Evolutionary conservation across 2,888 invertebrate genomes (phyloP), one percentile per base, ranked within the genome.

Genomic region (Lampropteryx suffumata): DNA sequence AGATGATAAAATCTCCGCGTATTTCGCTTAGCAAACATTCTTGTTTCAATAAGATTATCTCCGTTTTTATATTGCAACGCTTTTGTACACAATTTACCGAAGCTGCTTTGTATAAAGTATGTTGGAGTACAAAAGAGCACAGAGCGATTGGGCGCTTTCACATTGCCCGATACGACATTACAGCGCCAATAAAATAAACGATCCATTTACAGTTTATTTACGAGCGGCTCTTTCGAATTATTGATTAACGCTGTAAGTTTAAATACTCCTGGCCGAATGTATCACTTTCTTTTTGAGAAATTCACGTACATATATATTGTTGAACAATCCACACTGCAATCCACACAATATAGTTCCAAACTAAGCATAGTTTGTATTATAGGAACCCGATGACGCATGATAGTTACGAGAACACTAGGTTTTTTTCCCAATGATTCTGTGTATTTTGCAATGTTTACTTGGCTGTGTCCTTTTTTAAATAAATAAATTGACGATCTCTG

Each of bases 1-100:
- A 17, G 36, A 57, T 59, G 55, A 63, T 59, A 55, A 57, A 55
- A 50, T 46, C 55, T 55, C 36, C 26, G 43, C 36, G 51, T 51
- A 59, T 57, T 62, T 60, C 50, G 48, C 58, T 61, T 47, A 41
- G 50, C 44, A 57, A 63, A 63, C 62, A 61, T 54, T 62, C 58
- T 63, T 61, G 56, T 64, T 60, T 62, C 65, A 64, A 67, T 64
- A 62, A 61, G 62, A 71, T 65, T 58, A 67, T 70, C 56, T 62
- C 45, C 48, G 54, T 66, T 66, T 68, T 68, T 65, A 62, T 58
- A 62, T 29, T 39, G 48, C 49, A 46, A 52, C 55, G 56, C 57
- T 64, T 63, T 64, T 64, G 59, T 67, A 55, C 44, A 65, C 57
- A 62, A 62, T 67, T 62, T 63, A 66, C 57, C 50, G 50, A 56